phyloP scores from a whole-genome alignment of 2,888 invertebrate species.

The Troides helena region DNA sequence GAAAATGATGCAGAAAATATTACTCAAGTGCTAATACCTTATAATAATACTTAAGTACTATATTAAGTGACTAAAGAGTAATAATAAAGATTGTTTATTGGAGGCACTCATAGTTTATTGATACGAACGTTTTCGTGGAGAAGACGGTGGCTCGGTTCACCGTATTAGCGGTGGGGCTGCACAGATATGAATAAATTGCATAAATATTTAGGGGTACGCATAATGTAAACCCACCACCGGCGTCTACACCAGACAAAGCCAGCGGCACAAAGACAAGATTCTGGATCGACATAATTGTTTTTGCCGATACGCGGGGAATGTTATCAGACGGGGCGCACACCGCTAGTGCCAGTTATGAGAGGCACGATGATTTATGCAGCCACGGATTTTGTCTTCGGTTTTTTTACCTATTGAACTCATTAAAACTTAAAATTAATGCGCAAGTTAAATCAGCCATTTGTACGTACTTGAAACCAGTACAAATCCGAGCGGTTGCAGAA shows the following conservation, averaged over 20 bases:
- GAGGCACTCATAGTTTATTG: background rate
- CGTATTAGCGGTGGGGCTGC: background rate
- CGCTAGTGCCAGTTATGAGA: constrained; percentile 69
- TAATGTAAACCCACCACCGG: constrained; percentile 58
- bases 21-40: no score
- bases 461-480: background rate
- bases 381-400: constrained; percentile 35
- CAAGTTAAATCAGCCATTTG: background rate
- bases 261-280: constrained; percentile 64
- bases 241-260: constrained; percentile 55
- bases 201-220: constrained; percentile 73
- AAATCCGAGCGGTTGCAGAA: background rate
- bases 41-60: no score
- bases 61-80: no score
- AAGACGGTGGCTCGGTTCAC: constrained; percentile 2
- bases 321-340: constrained; percentile 57
- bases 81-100: no score
- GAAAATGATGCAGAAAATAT: no score
- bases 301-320: constrained; percentile 63
- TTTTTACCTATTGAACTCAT: constrained; percentile 38
- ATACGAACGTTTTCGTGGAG: background rate
- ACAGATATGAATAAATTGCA: constrained; percentile 73
- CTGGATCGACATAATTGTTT: constrained; percentile 69
- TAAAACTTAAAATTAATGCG: constrained; percentile 25
- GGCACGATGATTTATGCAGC: constrained; percentile 44